Percentiles rank a stretch among this genome's conserved stretches.
Evolutionary conservation across 64 coral and sea anemone species (phyloP).

Genomic region (Exaiptasia diaphana): DNA sequence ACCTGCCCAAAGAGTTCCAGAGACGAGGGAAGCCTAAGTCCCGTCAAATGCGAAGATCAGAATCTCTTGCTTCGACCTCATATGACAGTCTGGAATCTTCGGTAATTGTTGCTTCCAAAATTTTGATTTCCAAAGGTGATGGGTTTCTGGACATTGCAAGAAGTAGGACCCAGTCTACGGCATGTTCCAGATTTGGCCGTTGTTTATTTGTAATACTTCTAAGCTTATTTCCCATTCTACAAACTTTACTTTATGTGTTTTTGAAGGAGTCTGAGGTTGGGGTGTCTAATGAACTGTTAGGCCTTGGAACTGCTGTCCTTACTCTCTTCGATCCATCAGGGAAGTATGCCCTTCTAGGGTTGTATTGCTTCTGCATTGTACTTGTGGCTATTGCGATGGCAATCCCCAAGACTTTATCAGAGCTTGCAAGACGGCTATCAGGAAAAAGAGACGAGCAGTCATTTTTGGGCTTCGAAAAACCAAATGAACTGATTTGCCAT

Average conservation of each 20-base stretch:
- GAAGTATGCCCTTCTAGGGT: constrained; percentile 15
- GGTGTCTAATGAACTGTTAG: constrained; percentile 34
- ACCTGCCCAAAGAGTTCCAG: constrained; percentile 88
- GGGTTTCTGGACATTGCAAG: constrained; percentile 61
- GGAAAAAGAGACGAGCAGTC: constrained; percentile 81
- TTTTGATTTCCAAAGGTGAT: constrained; percentile 61
- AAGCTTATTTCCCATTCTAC: constrained; percentile 62
- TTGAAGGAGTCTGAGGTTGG: constrained; percentile 63
- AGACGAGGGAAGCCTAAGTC: constrained; percentile 10
- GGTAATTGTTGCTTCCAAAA: neutral
- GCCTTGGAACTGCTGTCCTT: constrained; percentile 66
- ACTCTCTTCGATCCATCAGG: constrained; percentile 29
- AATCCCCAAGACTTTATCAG: constrained; percentile 89
- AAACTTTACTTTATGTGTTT: constrained; percentile 59
- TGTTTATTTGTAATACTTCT: constrained; percentile 79
- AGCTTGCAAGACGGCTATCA: constrained; percentile 71
- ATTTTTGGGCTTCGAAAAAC: constrained; percentile 91
- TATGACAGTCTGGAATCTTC: constrained; percentile 28
- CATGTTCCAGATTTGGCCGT: constrained; percentile 62
- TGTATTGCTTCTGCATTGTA: constrained; percentile 80
- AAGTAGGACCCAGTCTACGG: constrained; percentile 52
- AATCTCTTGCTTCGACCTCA: constrained; percentile 1
- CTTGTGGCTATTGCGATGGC: constrained; percentile 71
- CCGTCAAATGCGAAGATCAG: constrained; percentile 9
- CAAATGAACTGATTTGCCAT: constrained; percentile 41